Evolutionary conservation across 2,113 vertebrate species (phyloP).

Genomic region (Pleuronectes platessa): DNA sequence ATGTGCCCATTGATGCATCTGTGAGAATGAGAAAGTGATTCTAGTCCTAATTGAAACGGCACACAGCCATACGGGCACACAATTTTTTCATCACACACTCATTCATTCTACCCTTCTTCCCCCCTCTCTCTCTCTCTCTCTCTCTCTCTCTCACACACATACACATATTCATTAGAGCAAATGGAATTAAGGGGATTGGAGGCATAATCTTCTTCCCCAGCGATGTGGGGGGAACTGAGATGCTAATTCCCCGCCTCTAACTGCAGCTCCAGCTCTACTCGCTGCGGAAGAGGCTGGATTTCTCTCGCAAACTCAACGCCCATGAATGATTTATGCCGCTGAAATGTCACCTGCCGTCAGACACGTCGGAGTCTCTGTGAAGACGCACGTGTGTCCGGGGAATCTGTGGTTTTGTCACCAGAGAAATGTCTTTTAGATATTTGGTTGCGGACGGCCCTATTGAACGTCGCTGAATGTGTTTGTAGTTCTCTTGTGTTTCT

Average conservation of each 20-base stretch:
- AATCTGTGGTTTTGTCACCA: background rate
- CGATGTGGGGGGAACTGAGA: conserved; percentile 58
- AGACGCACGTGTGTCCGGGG: conserved; percentile 1
- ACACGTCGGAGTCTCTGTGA: conserved; percentile 8
- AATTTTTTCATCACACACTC: background rate
- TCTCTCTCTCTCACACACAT: background rate
- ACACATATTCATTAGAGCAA: conserved; percentile 73
- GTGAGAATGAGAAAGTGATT: conserved; percentile 18
- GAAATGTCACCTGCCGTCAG: conserved; percentile 43
- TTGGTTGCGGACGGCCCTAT: background rate
- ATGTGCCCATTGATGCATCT: conserved; percentile 11
- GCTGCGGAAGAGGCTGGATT: conserved; percentile 41
- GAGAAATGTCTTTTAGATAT: conserved; percentile 9
- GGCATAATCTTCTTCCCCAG: conserved; percentile 70
- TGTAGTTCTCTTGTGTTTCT: conserved; percentile 1
- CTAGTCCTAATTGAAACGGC: conserved; percentile 50
- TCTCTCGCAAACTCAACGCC: conserved; percentile 28
- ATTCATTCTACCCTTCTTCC: background rate
- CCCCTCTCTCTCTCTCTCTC: background rate
- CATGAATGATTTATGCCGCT: conserved; percentile 59
- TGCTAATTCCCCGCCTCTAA: conserved; percentile 67
- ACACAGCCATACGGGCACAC: background rate
- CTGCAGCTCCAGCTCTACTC: conserved; percentile 37
- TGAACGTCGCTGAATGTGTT: conserved; percentile 19
- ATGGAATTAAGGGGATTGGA: conserved; percentile 76